These are phyloP conservation scores for Epinephelus malabaricus DNA, from an alignment of 2,797 vertebrate genomes.

Conservation along the genomic window DNA sequence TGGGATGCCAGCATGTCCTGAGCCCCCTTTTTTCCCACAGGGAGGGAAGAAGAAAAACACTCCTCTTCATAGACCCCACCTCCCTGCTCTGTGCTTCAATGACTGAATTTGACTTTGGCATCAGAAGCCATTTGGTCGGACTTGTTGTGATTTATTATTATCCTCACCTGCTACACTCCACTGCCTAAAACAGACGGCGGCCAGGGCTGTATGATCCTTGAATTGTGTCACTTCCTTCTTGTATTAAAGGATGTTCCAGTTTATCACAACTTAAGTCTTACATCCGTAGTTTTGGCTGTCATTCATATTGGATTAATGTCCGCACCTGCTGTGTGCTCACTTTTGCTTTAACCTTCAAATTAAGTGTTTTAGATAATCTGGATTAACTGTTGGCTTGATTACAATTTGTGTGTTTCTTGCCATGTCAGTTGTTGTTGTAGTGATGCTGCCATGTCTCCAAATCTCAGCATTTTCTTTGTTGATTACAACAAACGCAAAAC, in stretches of 20 bases:
- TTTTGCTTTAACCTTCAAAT: conserved; percentile 2
- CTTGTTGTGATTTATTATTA: conserved; percentile 44
- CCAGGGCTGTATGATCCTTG: background rate
- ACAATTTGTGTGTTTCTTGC: background rate
- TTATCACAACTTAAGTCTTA: background rate
- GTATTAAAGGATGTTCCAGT: conserved; percentile 4
- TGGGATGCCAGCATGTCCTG: conserved; percentile 68
- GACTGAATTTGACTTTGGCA: conserved; percentile 65
- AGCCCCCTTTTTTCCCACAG: conserved; percentile 59
- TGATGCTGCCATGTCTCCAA: background rate
- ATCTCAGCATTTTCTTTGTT: background rate
- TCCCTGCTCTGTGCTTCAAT: conserved; percentile 16
- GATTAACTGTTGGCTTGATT: background rate
- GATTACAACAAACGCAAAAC: no score
- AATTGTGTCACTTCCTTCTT: conserved; percentile 10
- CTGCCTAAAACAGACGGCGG: background rate
- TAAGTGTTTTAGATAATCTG: background rate
- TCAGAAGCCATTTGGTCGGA: conserved; percentile 35
- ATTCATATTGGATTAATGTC: background rate
- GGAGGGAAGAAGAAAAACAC: conserved; percentile 34
- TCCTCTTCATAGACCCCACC: conserved; percentile 22
- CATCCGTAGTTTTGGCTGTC: background rate
- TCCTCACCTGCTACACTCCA: conserved; percentile 41
- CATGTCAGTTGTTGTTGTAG: no score
- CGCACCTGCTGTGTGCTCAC: background rate